Base-by-base conservation (phyloP, 2,113 vertebrate species). In the Oplegnathus fasciatus region DNA sequence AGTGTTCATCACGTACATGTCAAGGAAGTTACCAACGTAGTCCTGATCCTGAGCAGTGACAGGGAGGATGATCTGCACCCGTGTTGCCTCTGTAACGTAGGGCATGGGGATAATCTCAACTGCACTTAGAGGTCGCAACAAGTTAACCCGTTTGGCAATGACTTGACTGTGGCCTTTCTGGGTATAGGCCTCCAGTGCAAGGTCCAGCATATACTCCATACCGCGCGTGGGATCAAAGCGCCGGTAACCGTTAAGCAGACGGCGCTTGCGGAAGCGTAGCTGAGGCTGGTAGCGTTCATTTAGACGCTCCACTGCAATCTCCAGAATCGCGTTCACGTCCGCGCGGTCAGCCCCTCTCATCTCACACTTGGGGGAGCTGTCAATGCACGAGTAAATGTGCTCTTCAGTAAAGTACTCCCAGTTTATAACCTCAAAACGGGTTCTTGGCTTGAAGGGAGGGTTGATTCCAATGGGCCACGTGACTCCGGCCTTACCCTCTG, bases 341-440 rank as follows among this genome's bases (percentile, higher is more conserved):
- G 95, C 96, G 1, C 96, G 95, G 94, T 96, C 96, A 0, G 96
- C 97, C 1, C 98, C 98, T 6, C 94, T 95, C 70, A 99, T 96
- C 30, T 97, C 97, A 8, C 98, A 99, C 92, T 99, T 99, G 2
- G 98, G 98, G 2, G 97, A 94, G 62, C 97, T 96, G 0, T 98
- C 97, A 0, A 93, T 84, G 40, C 98, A 99, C 9, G 97, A 96
- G 94, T 97, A 99, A 24, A 97, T 95, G 40, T 99, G 97, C 91
- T 97, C 97, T 78, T 99, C 98, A 0, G 98, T 99, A 91, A 99
- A 99, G 93, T 99, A 99, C 80, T 99, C 98, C 98, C 98, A 99
- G 94, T 96, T 96, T 81, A 99, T 96, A 1, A 99, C 97, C 92
- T 99, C 98, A n/a, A 99, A 99, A 40, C 98, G 97, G 0, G 98